Base-by-base conservation (phyloP, 2,113 vertebrate species). In the Mesembrinibis cayennensis region DNA sequence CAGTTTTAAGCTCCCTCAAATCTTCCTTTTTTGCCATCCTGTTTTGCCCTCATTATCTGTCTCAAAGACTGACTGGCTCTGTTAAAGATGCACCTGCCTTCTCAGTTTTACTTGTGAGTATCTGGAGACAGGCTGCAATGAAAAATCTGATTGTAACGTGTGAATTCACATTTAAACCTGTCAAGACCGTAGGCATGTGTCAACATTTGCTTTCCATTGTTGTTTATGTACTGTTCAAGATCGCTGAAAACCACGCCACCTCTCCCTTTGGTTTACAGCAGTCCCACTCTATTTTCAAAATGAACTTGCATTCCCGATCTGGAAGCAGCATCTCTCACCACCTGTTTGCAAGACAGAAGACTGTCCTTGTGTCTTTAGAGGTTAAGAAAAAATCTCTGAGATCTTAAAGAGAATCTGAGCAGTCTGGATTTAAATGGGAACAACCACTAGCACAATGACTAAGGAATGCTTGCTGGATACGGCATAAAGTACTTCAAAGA, bases 231-330 rank as follows among this genome's bases (percentile, higher is more conserved):
- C 66, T 77, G 26, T 52, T 89, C 45, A 27, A 89, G 44, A 34
- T 17, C 45, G 50, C 56, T 44, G 80, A 76, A 67, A 58, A 87
- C 19, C 78, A 77, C 5, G 0, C 13, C 16, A 19, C 27, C 42
- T 72, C 40, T 73, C 80, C 42, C 74, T 93, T 71, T 55, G 69
- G 89, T 92, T 96, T 92, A 84, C 67, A 93, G 67, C 66, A 94
- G 78, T 66, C 82, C 69, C 32, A 59, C 49, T 94, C 79, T 20
- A 4, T 82, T 88, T 87, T 73, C 78, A 80, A 96, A 97, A 40
- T 30, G 38, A 90, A 67, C 11, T 55, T 32, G 29, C 23, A 74
- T 50, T 16, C n/a, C 73, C 7, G 8, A 32, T 47, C 63, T 70
- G 29, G 61, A 88, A 63, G 49, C 23, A 66, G 62, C 69, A 61